These are phyloP conservation scores for Tethya wilhelma DNA, from an alignment of 37 sponge, comb jelly and placozoan genomes.

Conservation along the genomic window DNA sequence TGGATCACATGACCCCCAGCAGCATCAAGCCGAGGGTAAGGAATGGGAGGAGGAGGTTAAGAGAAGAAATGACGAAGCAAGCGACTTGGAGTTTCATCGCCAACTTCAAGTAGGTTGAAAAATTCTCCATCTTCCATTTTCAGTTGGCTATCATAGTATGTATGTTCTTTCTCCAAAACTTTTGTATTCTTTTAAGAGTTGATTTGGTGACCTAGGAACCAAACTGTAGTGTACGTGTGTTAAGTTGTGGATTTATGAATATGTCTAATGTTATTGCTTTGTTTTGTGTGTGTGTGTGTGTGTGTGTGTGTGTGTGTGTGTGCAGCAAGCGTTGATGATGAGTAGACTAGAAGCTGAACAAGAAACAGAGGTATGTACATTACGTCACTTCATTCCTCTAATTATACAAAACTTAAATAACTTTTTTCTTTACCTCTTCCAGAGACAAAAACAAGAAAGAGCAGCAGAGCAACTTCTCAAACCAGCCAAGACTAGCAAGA, in stretches of 20 bases:
- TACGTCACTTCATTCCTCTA: background rate
- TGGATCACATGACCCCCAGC: background rate
- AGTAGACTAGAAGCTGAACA: slow-evolving; percentile 18
- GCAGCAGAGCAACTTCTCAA: background rate
- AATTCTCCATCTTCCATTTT: no score
- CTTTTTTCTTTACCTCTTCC: no score
- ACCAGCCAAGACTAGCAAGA: slow-evolving; percentile 16
- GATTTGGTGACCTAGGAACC: no score
- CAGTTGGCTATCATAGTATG: no score
- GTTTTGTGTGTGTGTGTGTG: background rate
- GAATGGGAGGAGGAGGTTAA: background rate
- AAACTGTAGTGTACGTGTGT: no score
- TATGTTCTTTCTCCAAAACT: no score
- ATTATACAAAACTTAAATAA: background rate
- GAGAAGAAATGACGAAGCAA: slow-evolving; percentile 12
- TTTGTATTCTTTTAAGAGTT: no score
- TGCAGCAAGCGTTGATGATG: slow-evolving; percentile 15
- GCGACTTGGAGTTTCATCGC: slow-evolving; percentile 22
- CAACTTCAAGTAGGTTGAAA: slow-evolving; percentile 19
- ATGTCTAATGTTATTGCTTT: background rate
- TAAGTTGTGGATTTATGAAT: background rate
- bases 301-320: background rate
- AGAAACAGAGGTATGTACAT: slow-evolving; percentile 1
- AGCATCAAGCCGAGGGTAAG: background rate
- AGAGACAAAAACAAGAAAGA: background rate